Base-by-base conservation (phyloP, 1,140 invertebrate species). In the Ectropis grisescens region DNA sequence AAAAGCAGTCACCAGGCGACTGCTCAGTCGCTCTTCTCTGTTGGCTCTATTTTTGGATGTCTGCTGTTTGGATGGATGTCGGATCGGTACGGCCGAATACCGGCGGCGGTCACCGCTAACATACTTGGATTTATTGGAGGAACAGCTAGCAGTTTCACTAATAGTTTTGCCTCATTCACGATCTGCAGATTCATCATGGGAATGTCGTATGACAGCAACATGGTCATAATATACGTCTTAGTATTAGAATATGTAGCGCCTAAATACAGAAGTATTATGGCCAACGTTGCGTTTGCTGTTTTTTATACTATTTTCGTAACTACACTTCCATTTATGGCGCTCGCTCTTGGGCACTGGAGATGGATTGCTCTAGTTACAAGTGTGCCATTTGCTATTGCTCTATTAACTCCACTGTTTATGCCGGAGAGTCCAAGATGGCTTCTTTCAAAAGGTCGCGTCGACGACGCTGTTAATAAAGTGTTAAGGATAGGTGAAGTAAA, bases 361-460 rank as follows among this genome's bases (percentile, higher is more conserved):
- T 82, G 84, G 25, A 66, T 92, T 9, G 85, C 89, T 24, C 60
- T 92, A 33, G 86, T 85, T 1, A 85, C 82, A 26, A 81, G 80
- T 37, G 12, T 80, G 13, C 81, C 82, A 1, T 66, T 85, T 54
- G 45, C 50, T 2, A 41, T 72, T 16, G 51, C 80, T 30, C 45
- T 84, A 40, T 50, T 82, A 14, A 41, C 67, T 42, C 82, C 69
- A 29, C 86, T 86, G 61, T 56, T 90, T 1, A 72, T 92, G 48
- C 88, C 91, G 33, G 90, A 93, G 64, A 91, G 89, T 46, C 89
- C 91, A 1, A 78, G 90, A 34, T 93, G 90, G 91, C 58, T 93
- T 1, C 19, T 92, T 1, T 85, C 89, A 3, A 85, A 85, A 48
- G 86, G 88, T 4, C 85, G 85, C 39, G 75, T 85, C 13, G 85